Conservation (phyloP, 2,888 invertebrate species). For the Boloria euphrosyne region DNA sequence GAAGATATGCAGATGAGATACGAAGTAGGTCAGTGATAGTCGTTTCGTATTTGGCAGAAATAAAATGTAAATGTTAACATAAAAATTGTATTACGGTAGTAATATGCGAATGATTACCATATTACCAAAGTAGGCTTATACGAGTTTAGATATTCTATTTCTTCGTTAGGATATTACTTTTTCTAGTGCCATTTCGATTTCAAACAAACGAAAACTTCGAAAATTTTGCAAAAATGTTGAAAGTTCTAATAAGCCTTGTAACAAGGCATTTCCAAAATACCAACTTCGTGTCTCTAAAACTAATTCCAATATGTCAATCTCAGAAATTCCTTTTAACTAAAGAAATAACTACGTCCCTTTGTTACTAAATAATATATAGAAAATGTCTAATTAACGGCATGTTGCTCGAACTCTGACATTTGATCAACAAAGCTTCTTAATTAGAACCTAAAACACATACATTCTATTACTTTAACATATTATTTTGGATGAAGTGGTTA, state of each 20-base stretch:
- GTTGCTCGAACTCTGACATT: slow-evolving; percentile 30
- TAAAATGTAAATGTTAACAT: neutral
- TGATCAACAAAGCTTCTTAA: slow-evolving; percentile 27
- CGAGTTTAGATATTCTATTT: too few relatives aligned
- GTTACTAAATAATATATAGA: slow-evolving; percentile 13
- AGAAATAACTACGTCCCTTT: slow-evolving; percentile 3
- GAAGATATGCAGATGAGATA: slow-evolving; percentile 21
- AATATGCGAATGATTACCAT: neutral
- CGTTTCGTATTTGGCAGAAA: slow-evolving; percentile 11
- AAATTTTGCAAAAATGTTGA: neutral
- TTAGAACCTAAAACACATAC: slow-evolving; percentile 20
- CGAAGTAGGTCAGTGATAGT: slow-evolving; percentile 17
- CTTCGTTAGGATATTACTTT: too few relatives aligned
- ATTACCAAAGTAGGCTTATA: too few relatives aligned
- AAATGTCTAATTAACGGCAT: slow-evolving; percentile 24
- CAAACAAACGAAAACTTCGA: too few relatives aligned
- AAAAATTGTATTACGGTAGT: neutral
- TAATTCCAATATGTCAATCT: slow-evolving; percentile 10
- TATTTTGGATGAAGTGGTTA: slow-evolving; percentile 4
- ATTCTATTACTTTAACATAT: slow-evolving; percentile 14
- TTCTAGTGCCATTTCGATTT: too few relatives aligned
- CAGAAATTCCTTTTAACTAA: slow-evolving; percentile 2
- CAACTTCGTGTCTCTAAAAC: neutral
- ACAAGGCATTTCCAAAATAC: neutral
- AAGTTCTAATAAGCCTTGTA: neutral